phyloP scores from a whole-genome alignment of 2,888 invertebrate species.

The Lottia gigantea region DNA sequence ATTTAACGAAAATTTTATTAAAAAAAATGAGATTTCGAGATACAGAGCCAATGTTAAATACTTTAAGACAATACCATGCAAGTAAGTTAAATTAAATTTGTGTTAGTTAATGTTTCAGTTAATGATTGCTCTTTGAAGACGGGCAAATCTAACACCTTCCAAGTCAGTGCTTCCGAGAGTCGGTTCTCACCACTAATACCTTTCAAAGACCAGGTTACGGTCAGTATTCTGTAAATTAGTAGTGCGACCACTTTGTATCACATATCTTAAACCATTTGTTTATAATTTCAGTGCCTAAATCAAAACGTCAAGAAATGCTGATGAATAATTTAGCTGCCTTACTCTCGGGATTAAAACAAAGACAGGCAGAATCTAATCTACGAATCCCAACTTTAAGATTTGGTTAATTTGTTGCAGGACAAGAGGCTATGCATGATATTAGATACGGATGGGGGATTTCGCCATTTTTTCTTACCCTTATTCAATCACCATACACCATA shows the following conservation, averaged over 20 bases:
- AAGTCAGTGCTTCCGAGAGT: no score
- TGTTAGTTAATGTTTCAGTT: no score
- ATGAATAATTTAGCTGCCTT: conserved; percentile 35
- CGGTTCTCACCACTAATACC: no score
- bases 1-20: conserved; percentile 30
- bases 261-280: background rate
- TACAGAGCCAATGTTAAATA: conserved; percentile 11
- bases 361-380: conserved; percentile 31
- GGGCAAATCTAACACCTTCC: no score
- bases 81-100: background rate
- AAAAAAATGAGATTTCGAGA: conserved; percentile 34
- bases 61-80: conserved; percentile 11
- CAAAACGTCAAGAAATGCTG: conserved; percentile 22
- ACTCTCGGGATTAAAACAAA: conserved; percentile 28
- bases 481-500: no score
- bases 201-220: no score
- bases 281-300: conserved; percentile 23
- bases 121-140: no score
- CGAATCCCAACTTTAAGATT: conserved; percentile 39
- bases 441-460: no score
- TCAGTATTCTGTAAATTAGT: no score
- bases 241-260: no score
- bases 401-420: conserved; percentile 14
- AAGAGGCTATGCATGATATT: no score
- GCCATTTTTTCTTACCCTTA: no score